Percentiles rank a stretch among this genome's conserved stretches.
phyloP scores from a whole-genome alignment of 2,113 vertebrate genomes.

The Lepisosteus osseus region DNA sequence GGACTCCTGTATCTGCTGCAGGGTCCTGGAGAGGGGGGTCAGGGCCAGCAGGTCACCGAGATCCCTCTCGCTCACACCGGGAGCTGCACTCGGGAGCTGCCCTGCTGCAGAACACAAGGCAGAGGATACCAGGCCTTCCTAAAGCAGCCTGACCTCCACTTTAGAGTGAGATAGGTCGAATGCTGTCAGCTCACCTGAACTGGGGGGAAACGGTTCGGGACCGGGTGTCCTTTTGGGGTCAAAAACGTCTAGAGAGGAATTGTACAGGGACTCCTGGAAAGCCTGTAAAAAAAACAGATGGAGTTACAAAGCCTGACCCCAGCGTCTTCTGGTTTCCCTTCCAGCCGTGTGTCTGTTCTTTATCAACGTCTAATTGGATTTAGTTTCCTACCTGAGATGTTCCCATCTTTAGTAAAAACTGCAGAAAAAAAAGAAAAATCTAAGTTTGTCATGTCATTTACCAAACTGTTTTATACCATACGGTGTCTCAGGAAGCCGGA shows the following conservation, averaged over 20 bases:
- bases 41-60: constrained; percentile 61
- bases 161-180: too few species aligned
- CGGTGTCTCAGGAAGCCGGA: too few species aligned
- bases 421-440: too few species aligned
- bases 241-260: constrained; percentile 49
- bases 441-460: too few species aligned
- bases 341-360: too few species aligned
- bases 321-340: too few species aligned
- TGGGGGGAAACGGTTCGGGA: constrained; percentile 25
- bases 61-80: constrained; percentile 64
- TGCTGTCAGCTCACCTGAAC: constrained; percentile 36
- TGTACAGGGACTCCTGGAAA: constrained; percentile 33
- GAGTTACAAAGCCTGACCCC: background rate
- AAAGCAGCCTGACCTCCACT: background rate
- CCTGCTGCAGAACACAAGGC: constrained; percentile 23
- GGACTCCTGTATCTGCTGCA: constrained; percentile 68
- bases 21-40: constrained; percentile 70
- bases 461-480: too few species aligned
- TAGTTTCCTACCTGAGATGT: too few species aligned
- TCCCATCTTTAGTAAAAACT: too few species aligned
- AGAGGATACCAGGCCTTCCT: background rate
- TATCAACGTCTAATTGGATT: too few species aligned
- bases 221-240: constrained; percentile 34
- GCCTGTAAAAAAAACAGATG: constrained; percentile 2
- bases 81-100: constrained; percentile 33